Evolutionary conservation across 2,113 vertebrate species (phyloP).

Genomic region (Mobula hypostoma): DNA sequence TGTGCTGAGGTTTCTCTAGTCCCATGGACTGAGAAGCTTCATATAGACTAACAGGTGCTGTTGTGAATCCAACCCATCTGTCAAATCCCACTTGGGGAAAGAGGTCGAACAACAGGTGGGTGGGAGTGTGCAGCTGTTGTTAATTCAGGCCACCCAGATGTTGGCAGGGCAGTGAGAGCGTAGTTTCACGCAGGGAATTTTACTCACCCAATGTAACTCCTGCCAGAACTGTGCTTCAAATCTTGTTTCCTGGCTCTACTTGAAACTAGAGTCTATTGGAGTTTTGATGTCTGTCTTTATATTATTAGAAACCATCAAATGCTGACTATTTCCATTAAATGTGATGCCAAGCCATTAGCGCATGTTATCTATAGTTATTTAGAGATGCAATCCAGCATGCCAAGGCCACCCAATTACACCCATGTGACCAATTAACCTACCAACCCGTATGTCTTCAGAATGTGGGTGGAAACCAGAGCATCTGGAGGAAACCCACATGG

Average conservation of each 20-base stretch:
- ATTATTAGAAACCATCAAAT: neutral
- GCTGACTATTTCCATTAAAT: neutral
- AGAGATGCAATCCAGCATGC: too few relatives aligned
- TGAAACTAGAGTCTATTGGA: neutral
- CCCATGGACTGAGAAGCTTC: neutral
- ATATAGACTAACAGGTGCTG: neutral
- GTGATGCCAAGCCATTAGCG: neutral
- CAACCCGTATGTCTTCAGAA: too few relatives aligned
- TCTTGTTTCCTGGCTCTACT: neutral
- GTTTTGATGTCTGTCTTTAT: neutral
- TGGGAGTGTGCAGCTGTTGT: slow-evolving; percentile 11
- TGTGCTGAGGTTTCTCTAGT: neutral
- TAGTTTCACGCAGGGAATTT: neutral
- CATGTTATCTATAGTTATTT: too few relatives aligned
- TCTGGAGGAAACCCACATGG: too few relatives aligned
- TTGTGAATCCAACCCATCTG: neutral
- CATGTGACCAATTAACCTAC: too few relatives aligned
- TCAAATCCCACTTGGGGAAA: slow-evolving; percentile 1
- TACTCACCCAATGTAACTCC: neutral
- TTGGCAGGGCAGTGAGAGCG: neutral
- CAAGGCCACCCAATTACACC: too few relatives aligned
- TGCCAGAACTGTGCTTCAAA: neutral
- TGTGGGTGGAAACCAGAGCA: too few relatives aligned
- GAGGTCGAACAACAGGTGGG: neutral
- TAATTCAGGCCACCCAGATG: neutral